Conservation (phyloP, 1,140 invertebrate species). For the Diuraphis noxia region DNA sequence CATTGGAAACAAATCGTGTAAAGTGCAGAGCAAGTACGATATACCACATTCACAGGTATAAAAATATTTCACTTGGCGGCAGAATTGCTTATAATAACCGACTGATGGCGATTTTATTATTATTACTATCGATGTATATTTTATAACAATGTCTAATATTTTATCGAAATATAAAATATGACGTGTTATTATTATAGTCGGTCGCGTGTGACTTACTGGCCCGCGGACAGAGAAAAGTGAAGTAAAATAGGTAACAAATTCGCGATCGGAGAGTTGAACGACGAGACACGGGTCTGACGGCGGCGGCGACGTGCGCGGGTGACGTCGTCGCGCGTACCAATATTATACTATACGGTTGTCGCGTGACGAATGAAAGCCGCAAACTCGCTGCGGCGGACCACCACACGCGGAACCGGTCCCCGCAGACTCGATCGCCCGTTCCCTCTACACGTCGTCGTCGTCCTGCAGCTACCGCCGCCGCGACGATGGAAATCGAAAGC, state of each 20-base stretch:
- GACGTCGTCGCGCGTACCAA: constrained; percentile 22
- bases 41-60: too few relatives aligned
- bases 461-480: background rate
- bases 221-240: background rate
- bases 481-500: constrained; percentile 40
- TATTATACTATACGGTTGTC: constrained; percentile 24
- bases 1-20: background rate
- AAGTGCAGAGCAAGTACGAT: too few relatives aligned
- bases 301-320: constrained; percentile 4
- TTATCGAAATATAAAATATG: too few relatives aligned
- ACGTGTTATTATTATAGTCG: background rate
- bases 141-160: too few relatives aligned
- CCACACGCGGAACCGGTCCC: constrained; percentile 20
- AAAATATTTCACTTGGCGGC: too few relatives aligned
- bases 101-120: too few relatives aligned
- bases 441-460: constrained; percentile 32
- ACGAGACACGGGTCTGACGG: background rate
- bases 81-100: too few relatives aligned
- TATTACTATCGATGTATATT: too few relatives aligned
- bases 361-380: constrained; percentile 51
- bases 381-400: background rate
- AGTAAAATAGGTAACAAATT: background rate
- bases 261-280: background rate
- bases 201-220: background rate
- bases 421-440: background rate